Conservation (phyloP, 1,140 invertebrate genomes). For the Drosophila sp. region DNA sequence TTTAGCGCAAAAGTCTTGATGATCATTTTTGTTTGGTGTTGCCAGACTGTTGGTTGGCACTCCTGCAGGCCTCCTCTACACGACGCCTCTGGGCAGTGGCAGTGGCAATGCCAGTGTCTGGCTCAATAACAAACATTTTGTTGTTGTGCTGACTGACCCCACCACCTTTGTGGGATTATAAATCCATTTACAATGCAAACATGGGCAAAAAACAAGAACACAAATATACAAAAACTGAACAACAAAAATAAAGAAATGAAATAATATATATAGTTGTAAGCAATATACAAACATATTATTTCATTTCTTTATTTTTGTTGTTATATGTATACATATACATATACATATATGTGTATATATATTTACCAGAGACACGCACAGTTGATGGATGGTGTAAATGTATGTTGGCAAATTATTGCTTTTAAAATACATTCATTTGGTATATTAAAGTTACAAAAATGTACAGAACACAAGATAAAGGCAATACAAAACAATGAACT, state of each 20-base stretch:
- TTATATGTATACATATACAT: too few relatives aligned
- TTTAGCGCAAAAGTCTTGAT: too few relatives aligned
- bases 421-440: neutral
- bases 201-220: conserved; percentile 28
- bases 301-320: too few relatives aligned
- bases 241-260: neutral
- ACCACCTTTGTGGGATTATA: conserved; percentile 62
- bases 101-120: neutral
- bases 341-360: too few relatives aligned
- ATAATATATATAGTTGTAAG: neutral
- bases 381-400: neutral
- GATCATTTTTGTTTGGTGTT: too few relatives aligned
- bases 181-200: conserved; percentile 70
- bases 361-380: neutral
- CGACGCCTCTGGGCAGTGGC: too few relatives aligned
- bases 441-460: too few relatives aligned
- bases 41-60: too few relatives aligned
- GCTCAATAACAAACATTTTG: conserved; percentile 56
- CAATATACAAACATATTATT: neutral
- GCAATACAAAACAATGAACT: too few relatives aligned
- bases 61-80: too few relatives aligned
- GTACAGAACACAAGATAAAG: too few relatives aligned
- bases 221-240: neutral
- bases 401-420: conserved; percentile 27
- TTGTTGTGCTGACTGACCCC: conserved; percentile 26